A percentile compares a stretch with the other conserved stretches of the same genome.
These are phyloP conservation scores for Tursiops truncatus DNA, from an alignment of 2,113 vertebrate genomes.

Conservation along the genomic window DNA sequence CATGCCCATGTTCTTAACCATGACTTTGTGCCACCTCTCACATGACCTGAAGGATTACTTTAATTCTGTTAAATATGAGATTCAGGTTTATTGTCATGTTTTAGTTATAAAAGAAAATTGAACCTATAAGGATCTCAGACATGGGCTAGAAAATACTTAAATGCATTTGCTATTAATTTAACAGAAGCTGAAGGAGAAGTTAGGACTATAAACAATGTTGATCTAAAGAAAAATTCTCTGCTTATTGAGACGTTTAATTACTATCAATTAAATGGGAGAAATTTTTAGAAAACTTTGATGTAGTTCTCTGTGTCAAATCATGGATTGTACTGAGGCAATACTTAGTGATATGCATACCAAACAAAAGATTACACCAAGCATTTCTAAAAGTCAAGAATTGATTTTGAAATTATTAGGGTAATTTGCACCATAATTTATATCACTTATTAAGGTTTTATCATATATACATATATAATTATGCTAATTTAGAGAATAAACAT, in stretches of 20 bases:
- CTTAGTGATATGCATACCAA: neutral
- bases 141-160: neutral
- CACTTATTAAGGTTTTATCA: neutral
- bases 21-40: neutral
- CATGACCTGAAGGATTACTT: slow-evolving; percentile 2
- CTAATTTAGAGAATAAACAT: slow-evolving; percentile 6
- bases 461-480: neutral
- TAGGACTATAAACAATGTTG: neutral
- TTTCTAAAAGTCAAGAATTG: neutral
- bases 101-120: slow-evolving; percentile 24
- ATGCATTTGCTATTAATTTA: neutral
- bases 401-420: slow-evolving; percentile 13
- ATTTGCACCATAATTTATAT: neutral
- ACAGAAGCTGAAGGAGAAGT: neutral
- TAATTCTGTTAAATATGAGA: slow-evolving; percentile 11
- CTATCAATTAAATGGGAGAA: neutral
- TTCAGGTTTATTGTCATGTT: neutral
- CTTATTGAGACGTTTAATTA: neutral
- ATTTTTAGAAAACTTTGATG: neutral
- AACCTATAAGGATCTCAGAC: neutral
- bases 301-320: neutral
- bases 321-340: neutral
- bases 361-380: neutral
- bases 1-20: neutral
- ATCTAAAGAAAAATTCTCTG: neutral